Base-by-base conservation (phyloP, 2,888 invertebrate genomes). In the Ormyrus labotus region DNA sequence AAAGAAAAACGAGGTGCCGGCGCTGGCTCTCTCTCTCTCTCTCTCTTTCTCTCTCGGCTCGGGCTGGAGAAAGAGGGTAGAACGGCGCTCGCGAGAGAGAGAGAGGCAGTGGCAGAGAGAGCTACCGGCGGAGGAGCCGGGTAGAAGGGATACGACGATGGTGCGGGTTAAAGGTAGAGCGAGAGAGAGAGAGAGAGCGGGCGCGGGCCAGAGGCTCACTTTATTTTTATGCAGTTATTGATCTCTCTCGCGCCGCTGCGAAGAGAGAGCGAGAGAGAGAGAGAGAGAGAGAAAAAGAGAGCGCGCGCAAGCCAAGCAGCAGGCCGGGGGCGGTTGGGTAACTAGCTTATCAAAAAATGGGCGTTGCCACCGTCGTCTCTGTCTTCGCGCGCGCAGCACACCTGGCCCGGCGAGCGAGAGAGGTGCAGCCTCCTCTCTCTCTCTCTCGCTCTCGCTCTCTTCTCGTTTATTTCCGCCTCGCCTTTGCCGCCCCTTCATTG, bases 261-360 rank as follows among this genome's bases (percentile, higher is more conserved):
- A 34, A 34, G 55, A 72, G 61, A 6, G 51, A 51, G 13, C 1
- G 19, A 1, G 2, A 48, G 55, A 6, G 65, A 78, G 76, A 63
- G 82, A 83, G 82, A 63, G 61, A 58, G 61, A 48, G 72, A 83
- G 81, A 83, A 82, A 61, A 72, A 61, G 71, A 51, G 47, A 47
- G 48, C 73, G 57, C 73, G 67, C 50, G 19, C 34, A 34, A 34
- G 34, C 34, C 34, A 34, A 34, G 34, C 34, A 34, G 34, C 34
- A 34, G 34, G 34, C 34, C 34, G 85, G 85, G 86, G 87, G 87
- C 63, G 87, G 88, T 87, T 86, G 89, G 88, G 90, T 90, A 90
- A 90, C 90, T 90, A 90, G 90, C 90, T 90, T 90, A 90, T 90
- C 90, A 90, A 90, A 90, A 90, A 90, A 90, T 90, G 90, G 90